These are phyloP conservation scores for Cephus pygmeus DNA, from an alignment of 2,888 invertebrate genomes.

Conservation along the genomic window DNA sequence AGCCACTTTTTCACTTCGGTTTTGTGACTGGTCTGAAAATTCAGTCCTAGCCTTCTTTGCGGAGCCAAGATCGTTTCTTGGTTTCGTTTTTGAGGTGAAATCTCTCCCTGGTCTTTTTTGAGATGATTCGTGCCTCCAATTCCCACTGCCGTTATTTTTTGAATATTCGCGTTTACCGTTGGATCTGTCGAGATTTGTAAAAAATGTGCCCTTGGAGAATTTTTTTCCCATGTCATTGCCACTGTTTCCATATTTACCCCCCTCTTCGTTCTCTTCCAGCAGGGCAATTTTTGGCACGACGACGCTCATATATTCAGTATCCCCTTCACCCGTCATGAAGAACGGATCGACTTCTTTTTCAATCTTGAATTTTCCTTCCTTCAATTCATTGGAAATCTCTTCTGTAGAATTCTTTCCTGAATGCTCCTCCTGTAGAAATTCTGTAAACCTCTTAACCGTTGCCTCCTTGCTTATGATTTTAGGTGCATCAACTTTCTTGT, in stretches of 20 bases:
- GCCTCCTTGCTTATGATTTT: conserved; percentile 46
- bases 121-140: neutral
- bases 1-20: neutral
- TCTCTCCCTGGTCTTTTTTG: neutral
- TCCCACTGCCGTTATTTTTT: neutral
- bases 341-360: conserved; percentile 50
- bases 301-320: conserved; percentile 40
- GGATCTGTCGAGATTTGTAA: conserved; percentile 27
- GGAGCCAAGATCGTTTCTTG: neutral
- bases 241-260: neutral
- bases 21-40: neutral
- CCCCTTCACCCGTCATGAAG: conserved; percentile 47
- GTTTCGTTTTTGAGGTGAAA: neutral
- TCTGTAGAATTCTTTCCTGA: conserved; percentile 1
- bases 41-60: neutral
- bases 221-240: conserved; percentile 1
- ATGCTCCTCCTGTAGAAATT: conserved; percentile 39
- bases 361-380: conserved; percentile 19
- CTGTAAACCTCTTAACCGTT: conserved; percentile 48
- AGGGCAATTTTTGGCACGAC: conserved; percentile 33
- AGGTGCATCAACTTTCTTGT: neutral
- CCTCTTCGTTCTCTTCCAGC: conserved; percentile 13
- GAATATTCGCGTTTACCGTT: neutral
- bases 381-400: conserved; percentile 13
- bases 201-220: conserved; percentile 23